A percentile compares a stretch with the other conserved stretches of the same genome.
Evolutionary conservation across 2,888 invertebrate genomes (phyloP).

Genomic region (Julus scandinavius): DNA sequence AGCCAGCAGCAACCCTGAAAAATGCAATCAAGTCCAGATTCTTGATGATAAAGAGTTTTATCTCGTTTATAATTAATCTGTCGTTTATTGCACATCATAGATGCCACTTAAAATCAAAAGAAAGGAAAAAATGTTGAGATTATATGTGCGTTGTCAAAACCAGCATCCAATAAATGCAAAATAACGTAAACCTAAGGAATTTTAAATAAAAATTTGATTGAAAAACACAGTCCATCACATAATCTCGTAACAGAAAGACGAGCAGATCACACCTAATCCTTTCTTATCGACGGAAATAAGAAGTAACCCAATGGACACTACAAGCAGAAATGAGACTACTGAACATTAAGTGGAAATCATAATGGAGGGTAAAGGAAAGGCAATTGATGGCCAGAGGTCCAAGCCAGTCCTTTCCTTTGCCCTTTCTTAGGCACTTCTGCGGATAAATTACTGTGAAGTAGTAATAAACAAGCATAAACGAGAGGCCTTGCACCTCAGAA

Average conservation of each 20-base stretch:
- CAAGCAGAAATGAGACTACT: background rate
- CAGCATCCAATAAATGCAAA: constrained; percentile 35
- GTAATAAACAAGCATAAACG: constrained; percentile 31
- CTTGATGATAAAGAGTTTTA: background rate
- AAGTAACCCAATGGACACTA: constrained; percentile 28
- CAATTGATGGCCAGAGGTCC: background rate
- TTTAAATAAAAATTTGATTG: background rate
- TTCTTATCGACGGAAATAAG: background rate
- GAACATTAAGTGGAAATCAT: constrained; percentile 29
- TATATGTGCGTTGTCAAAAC: constrained; percentile 33
- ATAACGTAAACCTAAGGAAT: background rate
- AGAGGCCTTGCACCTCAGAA: constrained; percentile 5
- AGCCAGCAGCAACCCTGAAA: background rate
- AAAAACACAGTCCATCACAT: constrained; percentile 26
- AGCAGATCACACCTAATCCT: constrained; percentile 14
- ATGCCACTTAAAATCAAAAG: constrained; percentile 39
- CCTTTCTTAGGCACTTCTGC: constrained; percentile 30
- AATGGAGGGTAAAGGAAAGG: background rate
- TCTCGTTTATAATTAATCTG: constrained; percentile 35
- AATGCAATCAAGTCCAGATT: background rate
- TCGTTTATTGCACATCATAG: constrained; percentile 35
- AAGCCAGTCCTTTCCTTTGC: background rate
- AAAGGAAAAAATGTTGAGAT: constrained; percentile 37
- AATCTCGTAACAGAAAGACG: constrained; percentile 27
- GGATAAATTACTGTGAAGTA: constrained; percentile 3